These are phyloP conservation scores for Rhagoletis pomonella DNA, from an alignment of 1,140 invertebrate species.

Conservation along the genomic window DNA sequence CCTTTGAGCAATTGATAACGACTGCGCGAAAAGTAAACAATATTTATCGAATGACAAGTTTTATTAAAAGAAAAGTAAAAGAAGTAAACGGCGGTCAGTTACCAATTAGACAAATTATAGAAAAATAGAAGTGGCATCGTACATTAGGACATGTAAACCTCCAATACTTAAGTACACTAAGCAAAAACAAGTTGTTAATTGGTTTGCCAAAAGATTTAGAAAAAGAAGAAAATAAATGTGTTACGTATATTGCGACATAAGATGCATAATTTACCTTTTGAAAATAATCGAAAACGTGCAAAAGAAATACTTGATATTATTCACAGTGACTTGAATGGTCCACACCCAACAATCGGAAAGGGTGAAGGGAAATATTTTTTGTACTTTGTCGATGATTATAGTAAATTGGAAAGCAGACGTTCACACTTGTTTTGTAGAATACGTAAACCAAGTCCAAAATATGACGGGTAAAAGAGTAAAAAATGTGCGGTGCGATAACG, in stretches of 20 bases:
- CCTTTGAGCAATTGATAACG: background rate
- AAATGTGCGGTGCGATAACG: background rate
- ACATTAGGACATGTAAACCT: background rate
- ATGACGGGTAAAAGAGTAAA: background rate
- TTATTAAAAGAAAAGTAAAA: background rate
- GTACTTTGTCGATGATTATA: background rate
- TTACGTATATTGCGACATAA: background rate
- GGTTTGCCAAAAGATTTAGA: background rate
- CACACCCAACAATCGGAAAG: background rate
- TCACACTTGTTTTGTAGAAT: background rate
- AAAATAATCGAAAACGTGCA: background rate
- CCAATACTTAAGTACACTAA: background rate
- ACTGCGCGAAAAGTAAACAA: background rate
- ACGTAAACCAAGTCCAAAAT: constrained; percentile 16
- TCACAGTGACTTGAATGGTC: background rate
- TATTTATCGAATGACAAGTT: background rate
- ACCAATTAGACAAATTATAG: background rate
- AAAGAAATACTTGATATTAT: background rate
- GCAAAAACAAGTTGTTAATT: background rate
- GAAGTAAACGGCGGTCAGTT: background rate
- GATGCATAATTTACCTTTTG: background rate
- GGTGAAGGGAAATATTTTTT: constrained; percentile 13
- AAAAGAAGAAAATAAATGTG: background rate
- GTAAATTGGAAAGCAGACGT: background rate
- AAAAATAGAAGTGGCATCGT: background rate